phyloP scores from a whole-genome alignment of 2,888 invertebrate genomes.

The Hedychridium roseum region DNA sequence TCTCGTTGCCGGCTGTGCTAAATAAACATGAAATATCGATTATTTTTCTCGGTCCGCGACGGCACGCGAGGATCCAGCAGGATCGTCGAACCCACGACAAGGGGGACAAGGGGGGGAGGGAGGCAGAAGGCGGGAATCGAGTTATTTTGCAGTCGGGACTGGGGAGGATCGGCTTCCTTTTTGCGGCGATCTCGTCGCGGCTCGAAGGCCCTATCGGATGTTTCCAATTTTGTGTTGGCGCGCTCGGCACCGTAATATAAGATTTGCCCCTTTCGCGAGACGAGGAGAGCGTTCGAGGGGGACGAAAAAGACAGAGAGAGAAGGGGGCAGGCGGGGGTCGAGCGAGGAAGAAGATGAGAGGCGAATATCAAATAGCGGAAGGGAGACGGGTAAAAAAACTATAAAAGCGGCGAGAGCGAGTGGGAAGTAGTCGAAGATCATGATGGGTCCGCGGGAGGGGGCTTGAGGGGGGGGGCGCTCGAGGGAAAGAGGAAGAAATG shows the following conservation, averaged over 20 bases:
- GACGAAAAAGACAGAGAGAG: constrained; percentile 12
- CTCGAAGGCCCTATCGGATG: constrained; percentile 30
- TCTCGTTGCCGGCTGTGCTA: too few species aligned
- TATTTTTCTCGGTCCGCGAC: constrained; percentile 3
- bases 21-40: constrained; percentile 12
- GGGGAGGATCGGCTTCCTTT: constrained; percentile 14
- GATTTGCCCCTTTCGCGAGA: background rate
- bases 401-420: too few species aligned
- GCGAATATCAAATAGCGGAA: constrained; percentile 3
- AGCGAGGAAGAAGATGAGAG: constrained; percentile 6
- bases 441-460: constrained; percentile 25
- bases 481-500: constrained; percentile 5
- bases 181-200: constrained; percentile 14
- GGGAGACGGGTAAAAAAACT: constrained; percentile 4
- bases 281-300: background rate
- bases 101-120: background rate
- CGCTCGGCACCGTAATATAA: constrained; percentile 22
- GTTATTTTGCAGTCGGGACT: constrained; percentile 20
- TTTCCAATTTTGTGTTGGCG: constrained; percentile 49
- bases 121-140: too few species aligned
- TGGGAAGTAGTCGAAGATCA: constrained; percentile 22
- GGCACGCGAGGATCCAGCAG: too few species aligned
- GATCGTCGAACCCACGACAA: too few species aligned
- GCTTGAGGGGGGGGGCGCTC: constrained; percentile 3
- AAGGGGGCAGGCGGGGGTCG: constrained; percentile 13